A percentile compares a stretch with the other conserved stretches of the same genome.
Conservation (phyloP, 2,113 vertebrate species). For the Poicephalus meyeri region DNA sequence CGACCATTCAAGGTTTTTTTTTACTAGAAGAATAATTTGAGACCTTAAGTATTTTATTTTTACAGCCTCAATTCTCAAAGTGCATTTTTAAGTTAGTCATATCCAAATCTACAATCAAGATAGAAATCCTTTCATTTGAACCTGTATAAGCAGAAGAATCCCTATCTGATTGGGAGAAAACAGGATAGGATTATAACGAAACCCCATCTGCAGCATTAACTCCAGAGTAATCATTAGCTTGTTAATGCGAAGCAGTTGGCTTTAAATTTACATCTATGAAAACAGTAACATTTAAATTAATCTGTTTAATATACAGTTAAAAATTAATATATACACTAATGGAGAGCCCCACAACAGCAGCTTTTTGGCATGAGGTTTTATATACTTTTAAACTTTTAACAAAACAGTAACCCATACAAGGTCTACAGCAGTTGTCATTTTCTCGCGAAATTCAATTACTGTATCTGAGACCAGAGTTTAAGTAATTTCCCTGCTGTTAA, state of each 20-base stretch:
- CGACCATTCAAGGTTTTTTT: not conserved
- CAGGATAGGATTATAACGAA: not conserved
- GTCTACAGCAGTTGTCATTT: not conserved
- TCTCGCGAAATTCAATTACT: not conserved
- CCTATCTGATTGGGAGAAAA: not conserved
- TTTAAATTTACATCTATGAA: not conserved
- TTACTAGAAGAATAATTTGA: not conserved
- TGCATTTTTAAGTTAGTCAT: not conserved
- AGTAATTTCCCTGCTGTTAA: slow-evolving; percentile 1
- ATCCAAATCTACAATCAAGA: not conserved
- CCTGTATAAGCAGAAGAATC: not conserved
- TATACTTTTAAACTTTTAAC: not conserved
- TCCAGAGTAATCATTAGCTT: not conserved
- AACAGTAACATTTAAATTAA: not conserved
- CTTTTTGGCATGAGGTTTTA: not conserved
- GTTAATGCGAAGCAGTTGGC: not conserved
- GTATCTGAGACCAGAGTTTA: not conserved
- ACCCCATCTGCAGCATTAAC: not conserved
- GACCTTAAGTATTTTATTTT: not conserved
- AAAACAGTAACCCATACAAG: not conserved
- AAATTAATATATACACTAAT: not conserved
- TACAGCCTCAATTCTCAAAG: not conserved
- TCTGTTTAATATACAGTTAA: not conserved
- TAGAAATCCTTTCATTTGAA: not conserved
- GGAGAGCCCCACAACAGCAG: not conserved